Conservation (phyloP, 2,888 invertebrate genomes). For the Latrodectus elegans region DNA sequence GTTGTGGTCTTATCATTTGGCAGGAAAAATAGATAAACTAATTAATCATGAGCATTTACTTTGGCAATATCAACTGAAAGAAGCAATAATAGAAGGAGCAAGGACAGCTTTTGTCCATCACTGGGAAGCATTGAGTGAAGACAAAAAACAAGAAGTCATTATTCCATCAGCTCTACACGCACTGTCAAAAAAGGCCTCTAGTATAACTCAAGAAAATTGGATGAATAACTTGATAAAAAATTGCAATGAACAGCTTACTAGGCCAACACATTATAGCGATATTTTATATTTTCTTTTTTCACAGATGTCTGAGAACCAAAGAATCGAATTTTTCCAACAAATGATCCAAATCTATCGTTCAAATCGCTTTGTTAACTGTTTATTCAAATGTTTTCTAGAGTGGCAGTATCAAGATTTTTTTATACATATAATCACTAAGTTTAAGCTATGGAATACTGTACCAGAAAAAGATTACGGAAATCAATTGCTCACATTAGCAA, state of each 20-base stretch:
- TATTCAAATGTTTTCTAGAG: too few species aligned
- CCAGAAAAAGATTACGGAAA: neutral
- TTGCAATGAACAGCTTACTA: too few species aligned
- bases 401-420: too few species aligned
- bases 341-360: too few species aligned
- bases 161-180: neutral
- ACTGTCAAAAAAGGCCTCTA: neutral
- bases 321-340: too few species aligned
- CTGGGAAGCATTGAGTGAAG: slow-evolving; percentile 1
- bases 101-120: neutral
- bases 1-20: slow-evolving; percentile 5
- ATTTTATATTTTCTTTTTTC: too few species aligned
- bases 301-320: too few species aligned
- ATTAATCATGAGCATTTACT: neutral
- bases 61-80: neutral
- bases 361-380: too few species aligned
- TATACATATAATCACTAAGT: neutral
- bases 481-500: neutral
- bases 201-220: too few species aligned
- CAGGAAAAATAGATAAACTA: neutral
- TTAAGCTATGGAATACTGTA: neutral
- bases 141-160: neutral
- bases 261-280: too few species aligned
- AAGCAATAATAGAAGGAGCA: neutral
- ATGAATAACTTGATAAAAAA: too few species aligned